phyloP scores from a whole-genome alignment of 2,113 vertebrate species.

The Polypterus bichir region DNA sequence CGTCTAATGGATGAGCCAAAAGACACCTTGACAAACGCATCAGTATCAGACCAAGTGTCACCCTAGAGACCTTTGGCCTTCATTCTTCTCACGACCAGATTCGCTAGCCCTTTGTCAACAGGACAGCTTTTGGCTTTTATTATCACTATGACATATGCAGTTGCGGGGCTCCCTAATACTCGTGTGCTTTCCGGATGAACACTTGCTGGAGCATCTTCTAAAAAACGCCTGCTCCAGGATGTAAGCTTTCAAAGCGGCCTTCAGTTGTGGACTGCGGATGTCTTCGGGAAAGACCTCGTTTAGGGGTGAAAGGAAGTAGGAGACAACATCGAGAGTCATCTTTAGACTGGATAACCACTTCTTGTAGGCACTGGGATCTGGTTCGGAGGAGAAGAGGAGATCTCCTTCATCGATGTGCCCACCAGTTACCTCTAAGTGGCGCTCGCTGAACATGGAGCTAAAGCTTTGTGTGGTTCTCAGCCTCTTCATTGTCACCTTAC shows the following conservation, averaged over 20 bases:
- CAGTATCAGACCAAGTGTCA: conserved; percentile 37
- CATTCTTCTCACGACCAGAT: conserved; percentile 39
- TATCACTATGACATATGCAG: conserved; percentile 49
- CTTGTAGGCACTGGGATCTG: conserved; percentile 46
- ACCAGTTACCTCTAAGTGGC: conserved; percentile 21
- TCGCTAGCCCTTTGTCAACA: conserved; percentile 42
- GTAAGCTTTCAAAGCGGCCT: conserved; percentile 42
- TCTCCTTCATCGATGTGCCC: no score
- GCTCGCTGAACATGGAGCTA: conserved; percentile 52
- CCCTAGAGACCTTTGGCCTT: conserved; percentile 47
- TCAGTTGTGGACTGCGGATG: conserved; percentile 35
- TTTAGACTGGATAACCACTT: conserved; percentile 49
- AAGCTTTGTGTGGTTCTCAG: conserved; percentile 37
- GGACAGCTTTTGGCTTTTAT: conserved; percentile 58
- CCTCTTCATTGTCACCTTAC: conserved; percentile 34
- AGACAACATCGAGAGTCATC: conserved; percentile 46
- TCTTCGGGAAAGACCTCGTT: conserved; percentile 37
- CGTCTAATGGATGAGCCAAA: conserved; percentile 10
- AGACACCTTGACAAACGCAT: conserved; percentile 58
- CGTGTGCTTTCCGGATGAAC: conserved; percentile 34
- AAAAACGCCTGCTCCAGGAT: conserved; percentile 26
- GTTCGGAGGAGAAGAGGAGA: conserved; percentile 53
- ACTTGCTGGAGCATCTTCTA: conserved; percentile 28
- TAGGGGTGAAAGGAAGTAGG: conserved; percentile 54
- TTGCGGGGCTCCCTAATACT: conserved; percentile 38